Base-by-base conservation (phyloP, 2,797 vertebrate species). In the Mycteria americana region DNA sequence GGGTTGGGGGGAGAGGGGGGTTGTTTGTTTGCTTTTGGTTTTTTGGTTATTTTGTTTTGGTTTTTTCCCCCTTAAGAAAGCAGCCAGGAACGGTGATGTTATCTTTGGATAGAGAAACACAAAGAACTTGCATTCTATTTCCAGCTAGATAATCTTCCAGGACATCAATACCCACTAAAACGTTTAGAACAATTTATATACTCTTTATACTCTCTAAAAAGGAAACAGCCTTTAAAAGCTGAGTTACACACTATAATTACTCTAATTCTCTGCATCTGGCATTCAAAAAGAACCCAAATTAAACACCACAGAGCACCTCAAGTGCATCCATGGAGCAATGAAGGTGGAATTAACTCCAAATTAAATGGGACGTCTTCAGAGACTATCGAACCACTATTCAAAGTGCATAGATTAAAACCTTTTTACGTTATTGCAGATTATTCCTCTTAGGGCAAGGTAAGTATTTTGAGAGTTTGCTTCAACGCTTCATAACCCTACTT, bases 321-420 rank as follows among this genome's bases (percentile, higher is more conserved):
- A 97, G 93, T 94, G 76, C 90, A 96, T 95, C 92, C 85, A 78
- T 24, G 7, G 88, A 91, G 91, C 93, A 96, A 91, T 78, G 85
- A 97, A 96, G 94, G 94, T 96, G 72, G 94, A 96, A 97, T 97
- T 97, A 97, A 91, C 88, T 95, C 83, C 83, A 95, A 83, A 97
- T 97, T 97, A 97, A 97, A 96, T 86, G 69, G 85, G 73, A 93
- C 3, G 1, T 89, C 93, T 97, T 97, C 9, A 3, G 93, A 96
- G 85, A 85, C 73, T 89, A 86, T 85, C 18, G 30, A 82, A 82
- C 87, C 70, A 83, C 67, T 59, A 83, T 64, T 88, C 81, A 88
- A 94, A 94, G 31, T 41, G 59, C 79, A 90, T 2, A 84, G 88
- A 92, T 84, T 86, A 90, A 75, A 96, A 63, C 31, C 54, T 86